These are phyloP conservation scores for Toxostoma redivivum DNA, from an alignment of 2,113 vertebrate genomes.

Conservation along the genomic window DNA sequence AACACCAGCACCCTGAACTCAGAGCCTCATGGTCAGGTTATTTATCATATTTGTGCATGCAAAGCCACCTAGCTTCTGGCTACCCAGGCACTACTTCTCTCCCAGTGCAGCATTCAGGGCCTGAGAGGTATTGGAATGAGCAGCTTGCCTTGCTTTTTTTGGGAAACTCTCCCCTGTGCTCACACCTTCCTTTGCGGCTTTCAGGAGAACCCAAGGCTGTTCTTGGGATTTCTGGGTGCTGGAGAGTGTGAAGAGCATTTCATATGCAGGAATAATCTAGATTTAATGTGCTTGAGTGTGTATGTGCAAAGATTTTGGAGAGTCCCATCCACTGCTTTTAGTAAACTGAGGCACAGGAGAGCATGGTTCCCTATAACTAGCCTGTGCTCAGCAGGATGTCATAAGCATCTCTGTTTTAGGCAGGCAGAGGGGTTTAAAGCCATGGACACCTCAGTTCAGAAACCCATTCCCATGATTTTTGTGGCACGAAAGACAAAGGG, in stretches of 20 bases:
- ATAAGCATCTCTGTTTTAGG: neutral
- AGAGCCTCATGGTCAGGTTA: neutral
- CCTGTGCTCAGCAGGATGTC: neutral
- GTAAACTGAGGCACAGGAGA: neutral
- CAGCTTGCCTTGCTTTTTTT: neutral
- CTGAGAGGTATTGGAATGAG: neutral
- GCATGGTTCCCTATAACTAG: neutral
- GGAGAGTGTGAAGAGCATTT: neutral
- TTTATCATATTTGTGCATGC: neutral
- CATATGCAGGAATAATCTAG: neutral
- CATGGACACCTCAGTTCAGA: neutral
- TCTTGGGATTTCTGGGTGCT: neutral
- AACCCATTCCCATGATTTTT: neutral
- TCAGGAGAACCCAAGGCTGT: rapidly evolving
- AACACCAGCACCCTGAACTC: neutral
- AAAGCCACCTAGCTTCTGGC: neutral
- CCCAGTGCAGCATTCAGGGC: neutral
- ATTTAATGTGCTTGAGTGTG: neutral
- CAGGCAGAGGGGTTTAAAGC: neutral
- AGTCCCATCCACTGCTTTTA: neutral
- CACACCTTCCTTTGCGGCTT: rapidly evolving
- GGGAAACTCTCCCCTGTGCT: neutral
- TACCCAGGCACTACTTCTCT: neutral
- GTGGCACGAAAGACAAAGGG: neutral
- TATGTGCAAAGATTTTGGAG: neutral